phyloP scores from a whole-genome alignment of 2,797 vertebrate species.

The Poliocrania exsul region DNA sequence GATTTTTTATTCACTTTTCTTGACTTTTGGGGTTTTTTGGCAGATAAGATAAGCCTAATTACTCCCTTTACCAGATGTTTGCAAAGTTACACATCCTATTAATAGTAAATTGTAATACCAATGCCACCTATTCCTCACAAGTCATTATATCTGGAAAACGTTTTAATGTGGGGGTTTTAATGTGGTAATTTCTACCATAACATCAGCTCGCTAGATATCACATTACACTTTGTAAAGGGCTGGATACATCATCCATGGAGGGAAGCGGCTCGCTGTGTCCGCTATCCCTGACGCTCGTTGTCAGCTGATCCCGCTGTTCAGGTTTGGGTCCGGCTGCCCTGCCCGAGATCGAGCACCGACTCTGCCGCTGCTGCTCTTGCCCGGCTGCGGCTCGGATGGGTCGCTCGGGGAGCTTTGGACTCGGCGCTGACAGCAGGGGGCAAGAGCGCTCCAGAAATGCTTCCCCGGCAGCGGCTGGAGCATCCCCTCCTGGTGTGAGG shows the following conservation, averaged over 20 bases:
- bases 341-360: background rate
- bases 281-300: accelerated
- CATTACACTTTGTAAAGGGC: background rate
- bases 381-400: accelerated
- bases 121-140: background rate
- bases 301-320: accelerated
- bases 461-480: background rate
- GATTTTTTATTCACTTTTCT: background rate
- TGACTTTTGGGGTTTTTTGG: background rate
- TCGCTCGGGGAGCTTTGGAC: accelerated
- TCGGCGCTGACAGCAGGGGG: constrained; percentile 44
- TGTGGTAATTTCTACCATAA: background rate
- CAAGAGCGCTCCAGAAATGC: constrained; percentile 19
- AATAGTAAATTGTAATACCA: accelerated
- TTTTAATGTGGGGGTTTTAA: background rate
- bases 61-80: background rate
- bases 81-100: background rate
- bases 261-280: background rate
- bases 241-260: background rate
- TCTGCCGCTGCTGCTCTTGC: background rate
- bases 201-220: accelerated
- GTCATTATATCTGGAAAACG: background rate
- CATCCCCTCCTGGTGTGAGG: background rate
- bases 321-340: no score
- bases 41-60: background rate